A percentile compares a stretch with the other conserved stretches of the same genome.
Conservation (phyloP, 2,888 invertebrate genomes). For the Venustoraphidia nigricollis region DNA sequence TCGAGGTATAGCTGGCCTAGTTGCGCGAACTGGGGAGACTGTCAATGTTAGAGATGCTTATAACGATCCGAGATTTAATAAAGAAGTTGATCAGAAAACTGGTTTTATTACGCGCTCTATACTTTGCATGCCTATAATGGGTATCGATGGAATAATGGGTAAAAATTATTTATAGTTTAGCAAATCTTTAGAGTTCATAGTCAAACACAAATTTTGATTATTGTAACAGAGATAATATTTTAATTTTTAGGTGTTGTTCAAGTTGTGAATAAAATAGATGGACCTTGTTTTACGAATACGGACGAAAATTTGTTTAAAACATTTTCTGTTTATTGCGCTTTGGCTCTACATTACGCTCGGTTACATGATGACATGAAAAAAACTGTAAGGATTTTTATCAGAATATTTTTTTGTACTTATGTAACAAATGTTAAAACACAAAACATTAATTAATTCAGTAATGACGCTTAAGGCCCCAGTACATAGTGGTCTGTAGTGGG, state of each 20-base stretch:
- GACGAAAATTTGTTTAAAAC: slow-evolving; percentile 39
- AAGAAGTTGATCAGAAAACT: slow-evolving; percentile 35
- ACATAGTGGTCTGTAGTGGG: too few relatives aligned
- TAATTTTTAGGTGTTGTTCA: slow-evolving; percentile 35
- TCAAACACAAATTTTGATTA: slow-evolving; percentile 14
- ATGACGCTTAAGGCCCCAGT: too few relatives aligned
- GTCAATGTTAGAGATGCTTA: slow-evolving; percentile 39
- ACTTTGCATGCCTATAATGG: slow-evolving; percentile 36
- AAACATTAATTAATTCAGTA: too few relatives aligned
- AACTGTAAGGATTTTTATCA: slow-evolving; percentile 22
- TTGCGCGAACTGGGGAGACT: slow-evolving; percentile 30
- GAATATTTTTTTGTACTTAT: too few relatives aligned
- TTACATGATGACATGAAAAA: slow-evolving; percentile 32
- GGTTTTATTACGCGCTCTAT: slow-evolving; percentile 39
- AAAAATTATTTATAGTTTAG: slow-evolving; percentile 8
- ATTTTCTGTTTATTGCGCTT: slow-evolving; percentile 39
- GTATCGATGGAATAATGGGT: slow-evolving; percentile 35
- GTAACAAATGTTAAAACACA: too few relatives aligned
- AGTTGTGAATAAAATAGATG: slow-evolving; percentile 36
- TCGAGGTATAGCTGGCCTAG: slow-evolving; percentile 34
- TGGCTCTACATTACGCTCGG: slow-evolving; percentile 39
- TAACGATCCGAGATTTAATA: slow-evolving; percentile 35
- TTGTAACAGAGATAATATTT: neutral
- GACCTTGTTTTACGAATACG: slow-evolving; percentile 29
- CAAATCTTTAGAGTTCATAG: neutral